phyloP scores from a whole-genome alignment of 1,140 invertebrate genomes.

The Heliconius hermathena region DNA sequence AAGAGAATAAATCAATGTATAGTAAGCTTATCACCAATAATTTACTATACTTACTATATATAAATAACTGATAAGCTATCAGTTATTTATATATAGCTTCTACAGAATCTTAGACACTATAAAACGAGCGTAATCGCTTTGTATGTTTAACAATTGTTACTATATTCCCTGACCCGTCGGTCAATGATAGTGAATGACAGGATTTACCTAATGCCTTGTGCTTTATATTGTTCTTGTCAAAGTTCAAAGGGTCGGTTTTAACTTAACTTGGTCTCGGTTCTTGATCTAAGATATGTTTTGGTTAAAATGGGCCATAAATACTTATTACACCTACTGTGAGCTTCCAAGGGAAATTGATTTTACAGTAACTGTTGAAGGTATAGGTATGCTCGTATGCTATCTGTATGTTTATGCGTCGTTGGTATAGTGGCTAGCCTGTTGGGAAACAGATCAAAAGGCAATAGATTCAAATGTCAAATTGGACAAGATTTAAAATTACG shows the following conservation, averaged over 20 bases:
- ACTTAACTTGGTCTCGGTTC: conserved; percentile 31
- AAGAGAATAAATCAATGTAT: background rate
- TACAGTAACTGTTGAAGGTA: background rate
- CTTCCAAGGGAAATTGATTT: conserved; percentile 12
- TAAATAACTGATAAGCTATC: too few relatives aligned
- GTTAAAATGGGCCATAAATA: conserved; percentile 28
- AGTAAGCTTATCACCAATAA: background rate
- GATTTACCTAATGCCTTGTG: conserved; percentile 33
- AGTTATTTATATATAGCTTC: background rate
- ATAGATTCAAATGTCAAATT: too few relatives aligned
- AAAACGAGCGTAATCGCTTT: background rate
- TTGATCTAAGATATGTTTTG: conserved; percentile 37
- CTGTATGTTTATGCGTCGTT: too few relatives aligned
- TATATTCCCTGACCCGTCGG: conserved; percentile 48
- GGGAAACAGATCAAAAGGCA: too few relatives aligned
- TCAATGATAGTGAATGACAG: conserved; percentile 54
- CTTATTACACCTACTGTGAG: conserved; percentile 16
- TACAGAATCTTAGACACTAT: background rate
- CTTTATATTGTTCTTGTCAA: conserved; percentile 38
- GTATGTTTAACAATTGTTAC: conserved; percentile 10
- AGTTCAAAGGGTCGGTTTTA: conserved; percentile 42
- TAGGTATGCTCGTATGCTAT: too few relatives aligned
- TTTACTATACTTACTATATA: too few relatives aligned
- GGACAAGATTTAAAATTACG: too few relatives aligned
- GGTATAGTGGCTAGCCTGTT: too few relatives aligned